Evolutionary conservation across 2,888 invertebrate genomes (phyloP).

Genomic region (Sinodicranocentrus sp.): DNA sequence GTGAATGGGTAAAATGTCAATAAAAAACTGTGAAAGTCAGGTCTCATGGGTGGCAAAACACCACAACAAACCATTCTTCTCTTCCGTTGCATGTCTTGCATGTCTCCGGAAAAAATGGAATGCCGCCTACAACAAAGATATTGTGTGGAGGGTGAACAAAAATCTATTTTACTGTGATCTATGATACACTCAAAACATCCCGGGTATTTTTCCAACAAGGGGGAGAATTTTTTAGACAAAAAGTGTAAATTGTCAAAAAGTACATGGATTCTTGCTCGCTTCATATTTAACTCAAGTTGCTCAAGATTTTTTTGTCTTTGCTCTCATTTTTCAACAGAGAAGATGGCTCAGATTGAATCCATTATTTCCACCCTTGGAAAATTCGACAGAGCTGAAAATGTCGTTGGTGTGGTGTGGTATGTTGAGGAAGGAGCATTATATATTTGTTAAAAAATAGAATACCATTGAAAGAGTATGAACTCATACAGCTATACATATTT

Average conservation of each 20-base stretch:
- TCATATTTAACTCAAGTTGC: no score
- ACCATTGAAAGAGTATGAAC: no score
- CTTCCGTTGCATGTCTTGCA: conserved; percentile 24
- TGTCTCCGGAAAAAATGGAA: not conserved
- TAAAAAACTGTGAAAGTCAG: conserved; percentile 50
- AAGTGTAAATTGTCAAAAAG: conserved; percentile 58
- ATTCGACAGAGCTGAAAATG: conserved; percentile 2
- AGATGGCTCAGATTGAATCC: conserved; percentile 40
- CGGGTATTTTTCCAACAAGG: no score
- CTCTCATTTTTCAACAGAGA: not conserved
- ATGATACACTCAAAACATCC: conserved; percentile 6
- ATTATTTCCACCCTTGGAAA: conserved; percentile 50
- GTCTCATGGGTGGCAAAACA: conserved; percentile 59
- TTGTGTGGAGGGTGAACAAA: not conserved
- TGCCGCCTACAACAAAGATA: conserved; percentile 11
- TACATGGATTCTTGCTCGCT: no score
- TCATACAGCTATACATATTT: no score
- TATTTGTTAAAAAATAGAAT: no score
- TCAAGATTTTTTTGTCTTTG: conserved; percentile 26
- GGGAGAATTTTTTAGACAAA: not conserved
- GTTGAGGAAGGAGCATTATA: no score
- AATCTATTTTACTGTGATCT: not conserved
- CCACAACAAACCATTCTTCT: conserved; percentile 63
- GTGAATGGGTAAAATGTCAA: conserved; percentile 28
- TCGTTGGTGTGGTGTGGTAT: not conserved